Base-by-base conservation (phyloP, 2,888 invertebrate species). In the Chloroclystis v-ata region DNA sequence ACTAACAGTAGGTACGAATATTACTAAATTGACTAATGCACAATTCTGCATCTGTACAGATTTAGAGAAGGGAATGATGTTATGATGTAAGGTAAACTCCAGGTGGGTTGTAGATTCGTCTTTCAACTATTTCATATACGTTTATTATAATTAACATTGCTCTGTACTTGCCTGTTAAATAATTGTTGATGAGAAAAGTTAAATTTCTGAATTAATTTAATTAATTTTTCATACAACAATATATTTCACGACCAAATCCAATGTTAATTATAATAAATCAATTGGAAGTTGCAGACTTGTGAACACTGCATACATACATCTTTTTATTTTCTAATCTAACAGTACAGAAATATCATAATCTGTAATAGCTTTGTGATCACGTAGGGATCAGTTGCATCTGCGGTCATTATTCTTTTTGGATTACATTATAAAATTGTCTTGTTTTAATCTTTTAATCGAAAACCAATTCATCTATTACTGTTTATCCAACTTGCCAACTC, bases 81-180 rank as follows among this genome's bases (percentile, higher is more conserved):
- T 41, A 45, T 49, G 28, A 45, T 49, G 49, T 54, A 50, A 58
- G 57, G 58, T 58, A 58, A 57, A 44, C 45, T 47, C 38, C 52
- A 58, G 58, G 58, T 58, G 54, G 54, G 56, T 58, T 10, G 37
- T 45, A 32, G 13, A 13, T 28, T 32, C 24, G 9, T 49, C 38
- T 30, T 42, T 20, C 39, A 20, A 20, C 5, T 20, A 20, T 20
- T 20, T n/a, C n/a, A n/a, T 37, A 50, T 50, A 46, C 46, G 46
- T 50, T 50, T 50, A 50, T 50, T 50, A 40, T 50, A 37, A 13
- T 50, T 46, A 29, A 11, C 46, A 46, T 45, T 41, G 9, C n/a
- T 6, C 20, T 5, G 26, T 9, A 26, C 2, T 8, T 9, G 9
- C 8, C 26, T 6, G 1, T 6, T 8, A 26, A 6, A 8, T 6